A percentile compares a stretch with the other conserved stretches of the same genome.
These are phyloP conservation scores for Spinus olivaceus DNA, from an alignment of 2,797 vertebrate genomes.

Conservation along the genomic window DNA sequence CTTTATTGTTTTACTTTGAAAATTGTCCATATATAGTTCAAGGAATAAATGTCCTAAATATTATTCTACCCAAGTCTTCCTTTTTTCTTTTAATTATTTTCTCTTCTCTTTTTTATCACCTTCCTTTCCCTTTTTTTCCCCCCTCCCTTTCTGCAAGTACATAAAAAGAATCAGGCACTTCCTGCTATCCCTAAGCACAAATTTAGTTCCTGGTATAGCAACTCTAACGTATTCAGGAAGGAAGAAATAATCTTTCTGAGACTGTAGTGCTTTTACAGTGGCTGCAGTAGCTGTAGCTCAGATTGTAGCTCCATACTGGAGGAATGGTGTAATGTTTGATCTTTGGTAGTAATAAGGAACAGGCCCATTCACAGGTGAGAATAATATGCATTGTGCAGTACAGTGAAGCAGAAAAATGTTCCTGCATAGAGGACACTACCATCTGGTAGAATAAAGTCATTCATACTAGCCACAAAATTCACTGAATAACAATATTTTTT, in stretches of 20 bases:
- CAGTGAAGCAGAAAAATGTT: background rate
- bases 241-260: slow-evolving; percentile 24
- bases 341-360: slow-evolving; percentile 15
- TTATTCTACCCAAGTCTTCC: background rate
- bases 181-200: background rate
- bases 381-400: slow-evolving; percentile 23
- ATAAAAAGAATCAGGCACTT: slow-evolving; percentile 19
- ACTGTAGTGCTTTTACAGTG: background rate
- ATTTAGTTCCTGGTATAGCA: slow-evolving; percentile 4
- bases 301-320: background rate
- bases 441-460: background rate
- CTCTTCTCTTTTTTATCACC: background rate
- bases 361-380: slow-evolving; percentile 9
- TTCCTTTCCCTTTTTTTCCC: background rate
- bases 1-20: background rate
- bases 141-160: background rate
- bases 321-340: slow-evolving; percentile 23
- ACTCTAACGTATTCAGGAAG: slow-evolving; percentile 37
- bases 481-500: background rate
- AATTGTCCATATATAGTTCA: background rate
- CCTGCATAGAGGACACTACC: background rate
- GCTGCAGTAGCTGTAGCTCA: slow-evolving; percentile 12
- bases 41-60: background rate
- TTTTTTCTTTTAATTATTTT: background rate
- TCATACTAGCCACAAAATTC: background rate